Conservation (phyloP, 2,113 vertebrate genomes). For the Asarcornis scutulata region DNA sequence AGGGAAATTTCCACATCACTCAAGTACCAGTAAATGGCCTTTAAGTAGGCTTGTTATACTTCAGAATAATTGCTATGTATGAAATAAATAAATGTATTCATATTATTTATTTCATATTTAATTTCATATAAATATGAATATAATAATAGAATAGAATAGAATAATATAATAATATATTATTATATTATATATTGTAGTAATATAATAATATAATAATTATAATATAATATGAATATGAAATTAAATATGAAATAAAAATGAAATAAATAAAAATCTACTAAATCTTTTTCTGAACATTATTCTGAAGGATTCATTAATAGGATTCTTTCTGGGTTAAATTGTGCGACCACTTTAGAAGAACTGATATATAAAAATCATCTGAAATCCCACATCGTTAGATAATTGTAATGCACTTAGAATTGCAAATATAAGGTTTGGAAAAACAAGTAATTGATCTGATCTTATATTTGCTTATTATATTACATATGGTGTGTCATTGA, state of each 20-base stretch:
- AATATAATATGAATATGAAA: no score
- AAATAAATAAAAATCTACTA: neutral
- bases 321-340: neutral
- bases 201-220: no score
- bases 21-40: neutral
- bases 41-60: neutral
- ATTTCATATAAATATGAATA: no score
- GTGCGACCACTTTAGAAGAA: neutral
- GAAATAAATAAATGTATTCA: neutral
- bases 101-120: no score
- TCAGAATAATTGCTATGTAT: neutral
- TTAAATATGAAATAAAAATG: no score
- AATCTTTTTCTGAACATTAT: neutral
- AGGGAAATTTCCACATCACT: neutral
- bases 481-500: neutral
- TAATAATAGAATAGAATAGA: no score
- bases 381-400: neutral
- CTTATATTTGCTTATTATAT: neutral
- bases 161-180: no score
- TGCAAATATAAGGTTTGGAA: neutral
- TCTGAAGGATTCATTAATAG: neutral
- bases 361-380: neutral
- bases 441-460: neutral
- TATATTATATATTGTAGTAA: no score
- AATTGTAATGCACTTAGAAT: neutral